phyloP scores from a whole-genome alignment of 2,797 vertebrate species.

The Eidolon dupreanum region DNA sequence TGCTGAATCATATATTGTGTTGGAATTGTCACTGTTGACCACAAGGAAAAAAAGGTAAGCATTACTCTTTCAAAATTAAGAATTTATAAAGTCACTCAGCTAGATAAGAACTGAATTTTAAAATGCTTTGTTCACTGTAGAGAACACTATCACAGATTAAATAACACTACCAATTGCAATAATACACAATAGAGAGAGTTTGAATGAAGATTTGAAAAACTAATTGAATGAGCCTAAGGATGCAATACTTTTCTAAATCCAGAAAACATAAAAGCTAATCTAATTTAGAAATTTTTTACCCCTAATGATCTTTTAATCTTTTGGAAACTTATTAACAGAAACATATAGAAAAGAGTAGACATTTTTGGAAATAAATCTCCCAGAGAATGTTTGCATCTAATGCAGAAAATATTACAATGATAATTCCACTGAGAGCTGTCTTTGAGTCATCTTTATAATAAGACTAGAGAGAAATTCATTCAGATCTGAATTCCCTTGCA shows the following conservation, averaged over 20 bases:
- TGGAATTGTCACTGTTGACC: not conserved
- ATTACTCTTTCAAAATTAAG: slow-evolving; percentile 12
- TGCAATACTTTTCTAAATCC: slow-evolving; percentile 38
- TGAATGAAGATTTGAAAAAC: slow-evolving; percentile 52
- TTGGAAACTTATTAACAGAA: slow-evolving; percentile 59
- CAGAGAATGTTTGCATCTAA: slow-evolving; percentile 40
- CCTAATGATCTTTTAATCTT: slow-evolving; percentile 64
- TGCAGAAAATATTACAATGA: slow-evolving; percentile 61
- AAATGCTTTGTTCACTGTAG: slow-evolving; percentile 6
- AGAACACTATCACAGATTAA: not conserved
- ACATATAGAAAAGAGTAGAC: slow-evolving; percentile 38
- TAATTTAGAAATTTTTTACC: slow-evolving; percentile 24
- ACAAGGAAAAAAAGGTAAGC: not conserved
- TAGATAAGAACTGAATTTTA: slow-evolving; percentile 47
- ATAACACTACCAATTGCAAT: not conserved
- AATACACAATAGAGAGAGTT: slow-evolving; percentile 38
- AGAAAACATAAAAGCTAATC: slow-evolving; percentile 28
- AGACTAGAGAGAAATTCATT: slow-evolving; percentile 63
- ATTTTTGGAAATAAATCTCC: slow-evolving; percentile 32
- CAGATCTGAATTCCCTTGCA: slow-evolving; percentile 60
- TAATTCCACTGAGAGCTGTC: slow-evolving; percentile 49
- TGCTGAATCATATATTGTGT: not conserved
- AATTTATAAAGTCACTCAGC: slow-evolving; percentile 11
- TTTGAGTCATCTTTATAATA: slow-evolving; percentile 58
- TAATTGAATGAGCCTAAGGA: not conserved